Percentiles rank a stretch among this genome's conserved stretches.
phyloP scores from a whole-genome alignment of 2,888 invertebrate genomes.

The Azorinus chamasolen region DNA sequence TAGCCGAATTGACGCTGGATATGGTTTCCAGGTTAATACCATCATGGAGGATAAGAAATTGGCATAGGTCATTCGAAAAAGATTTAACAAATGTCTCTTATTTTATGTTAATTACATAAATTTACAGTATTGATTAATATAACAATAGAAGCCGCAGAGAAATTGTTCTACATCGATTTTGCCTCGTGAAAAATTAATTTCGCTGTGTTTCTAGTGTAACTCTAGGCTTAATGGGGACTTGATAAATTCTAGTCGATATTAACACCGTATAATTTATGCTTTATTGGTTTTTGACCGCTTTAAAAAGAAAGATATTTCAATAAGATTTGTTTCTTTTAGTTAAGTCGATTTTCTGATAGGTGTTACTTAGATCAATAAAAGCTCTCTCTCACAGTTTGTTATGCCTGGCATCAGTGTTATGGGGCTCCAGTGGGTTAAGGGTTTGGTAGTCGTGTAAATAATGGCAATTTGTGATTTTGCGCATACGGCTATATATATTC shows the following conservation, averaged over 20 bases:
- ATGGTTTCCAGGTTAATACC: too few species aligned
- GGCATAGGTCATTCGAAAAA: neutral
- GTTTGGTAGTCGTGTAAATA: slow-evolving; percentile 23
- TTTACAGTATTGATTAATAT: slow-evolving; percentile 12
- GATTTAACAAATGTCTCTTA: neutral
- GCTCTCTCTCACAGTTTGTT: slow-evolving; percentile 8
- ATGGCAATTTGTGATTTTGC: slow-evolving; percentile 1
- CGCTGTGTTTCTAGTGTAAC: neutral
- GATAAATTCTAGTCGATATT: too few species aligned
- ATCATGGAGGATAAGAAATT: too few species aligned
- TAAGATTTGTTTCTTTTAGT: neutral
- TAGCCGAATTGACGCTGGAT: too few species aligned
- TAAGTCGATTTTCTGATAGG: slow-evolving; percentile 34
- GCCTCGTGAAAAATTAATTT: slow-evolving; percentile 4
- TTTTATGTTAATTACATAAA: slow-evolving; percentile 9
- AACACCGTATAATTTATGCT: too few species aligned
- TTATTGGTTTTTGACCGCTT: too few species aligned
- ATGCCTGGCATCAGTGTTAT: slow-evolving; percentile 31
- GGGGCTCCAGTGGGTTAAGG: slow-evolving; percentile 14
- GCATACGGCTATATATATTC: too few species aligned
- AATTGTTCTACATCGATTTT: slow-evolving; percentile 7
- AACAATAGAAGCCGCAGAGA: slow-evolving; percentile 1
- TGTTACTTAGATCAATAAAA: slow-evolving; percentile 38
- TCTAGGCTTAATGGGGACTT: too few species aligned
- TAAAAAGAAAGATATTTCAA: too few species aligned